phyloP scores from a whole-genome alignment of 2,888 invertebrate species.

The Hydropsyche betteni region DNA sequence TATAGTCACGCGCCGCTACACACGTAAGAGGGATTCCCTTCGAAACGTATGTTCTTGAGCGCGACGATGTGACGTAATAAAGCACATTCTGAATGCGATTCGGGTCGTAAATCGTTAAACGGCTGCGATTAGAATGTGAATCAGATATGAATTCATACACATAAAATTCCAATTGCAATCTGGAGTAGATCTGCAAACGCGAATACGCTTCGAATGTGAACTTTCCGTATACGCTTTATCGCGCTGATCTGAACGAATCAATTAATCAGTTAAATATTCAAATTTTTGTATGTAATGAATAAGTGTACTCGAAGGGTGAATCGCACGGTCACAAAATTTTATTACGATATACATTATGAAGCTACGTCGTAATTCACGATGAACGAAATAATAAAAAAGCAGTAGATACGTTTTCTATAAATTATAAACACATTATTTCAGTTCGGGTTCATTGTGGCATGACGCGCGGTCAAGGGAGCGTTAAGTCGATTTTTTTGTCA shows the following conservation, averaged over 20 bases:
- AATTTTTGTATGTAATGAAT: no score
- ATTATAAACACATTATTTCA: slow-evolving; percentile 50
- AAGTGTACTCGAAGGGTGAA: no score
- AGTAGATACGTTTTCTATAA: slow-evolving; percentile 39
- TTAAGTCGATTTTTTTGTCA: slow-evolving; percentile 36
- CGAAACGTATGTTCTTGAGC: neutral
- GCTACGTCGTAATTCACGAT: slow-evolving; percentile 9
- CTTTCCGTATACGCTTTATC: neutral
- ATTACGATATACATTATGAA: slow-evolving; percentile 1
- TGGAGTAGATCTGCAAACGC: neutral
- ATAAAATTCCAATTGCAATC: slow-evolving; percentile 1
- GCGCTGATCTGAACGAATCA: no score
- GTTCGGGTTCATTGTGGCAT: slow-evolving; percentile 41
- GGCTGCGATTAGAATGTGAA: slow-evolving; percentile 27
- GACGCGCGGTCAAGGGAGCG: slow-evolving; percentile 41
- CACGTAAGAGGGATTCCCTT: slow-evolving; percentile 31
- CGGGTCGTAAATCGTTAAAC: neutral
- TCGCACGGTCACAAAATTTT: no score
- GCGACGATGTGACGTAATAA: neutral
- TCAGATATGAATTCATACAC: neutral
- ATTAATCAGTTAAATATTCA: no score
- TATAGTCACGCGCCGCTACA: slow-evolving; percentile 34
- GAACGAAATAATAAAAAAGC: slow-evolving; percentile 18
- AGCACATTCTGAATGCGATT: slow-evolving; percentile 29
- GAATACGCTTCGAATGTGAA: slow-evolving; percentile 8